Evolutionary conservation across 1,140 invertebrate genomes (phyloP).

Genomic region (Drosophila ambigua): DNA sequence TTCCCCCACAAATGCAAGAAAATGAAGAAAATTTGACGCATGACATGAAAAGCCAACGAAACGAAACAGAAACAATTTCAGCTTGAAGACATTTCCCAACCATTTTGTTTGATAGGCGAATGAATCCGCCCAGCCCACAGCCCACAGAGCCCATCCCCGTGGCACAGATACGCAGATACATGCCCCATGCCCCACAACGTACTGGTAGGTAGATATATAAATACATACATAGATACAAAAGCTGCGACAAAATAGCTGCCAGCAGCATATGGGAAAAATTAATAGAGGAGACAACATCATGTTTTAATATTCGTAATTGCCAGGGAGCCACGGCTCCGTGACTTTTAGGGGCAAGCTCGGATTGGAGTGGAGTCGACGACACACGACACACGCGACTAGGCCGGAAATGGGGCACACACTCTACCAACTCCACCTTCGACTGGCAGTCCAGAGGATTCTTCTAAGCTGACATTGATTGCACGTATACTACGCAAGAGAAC

Average conservation of each 20-base stretch:
- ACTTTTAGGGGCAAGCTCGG: constrained; percentile 38
- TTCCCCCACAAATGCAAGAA: constrained; percentile 1
- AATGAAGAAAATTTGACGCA: constrained; percentile 22
- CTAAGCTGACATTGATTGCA: too few species aligned
- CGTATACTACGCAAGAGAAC: too few species aligned
- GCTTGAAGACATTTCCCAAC: constrained; percentile 49
- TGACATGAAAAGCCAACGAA: constrained; percentile 53
- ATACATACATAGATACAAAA: constrained; percentile 11
- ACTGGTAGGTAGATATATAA: neutral
- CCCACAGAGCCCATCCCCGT: constrained; percentile 20
- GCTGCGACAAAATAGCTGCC: constrained; percentile 7
- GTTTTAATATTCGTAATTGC: constrained; percentile 47
- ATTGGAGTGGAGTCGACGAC: constrained; percentile 30
- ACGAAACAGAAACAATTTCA: constrained; percentile 56
- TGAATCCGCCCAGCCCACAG: constrained; percentile 1
- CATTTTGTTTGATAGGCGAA: constrained; percentile 27
- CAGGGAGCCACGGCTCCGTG: constrained; percentile 46
- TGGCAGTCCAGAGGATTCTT: neutral
- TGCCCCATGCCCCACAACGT: neutral
- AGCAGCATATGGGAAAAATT: constrained; percentile 14
- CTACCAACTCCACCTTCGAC: neutral
- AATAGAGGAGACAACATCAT: constrained; percentile 14
- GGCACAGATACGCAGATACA: constrained; percentile 39
- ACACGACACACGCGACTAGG: constrained; percentile 19
- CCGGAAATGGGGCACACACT: constrained; percentile 29